Evolutionary conservation across 1,140 invertebrate species (phyloP), one percentile per base, ranked within the genome.

Genomic region (Drosophila grimshawi): DNA sequence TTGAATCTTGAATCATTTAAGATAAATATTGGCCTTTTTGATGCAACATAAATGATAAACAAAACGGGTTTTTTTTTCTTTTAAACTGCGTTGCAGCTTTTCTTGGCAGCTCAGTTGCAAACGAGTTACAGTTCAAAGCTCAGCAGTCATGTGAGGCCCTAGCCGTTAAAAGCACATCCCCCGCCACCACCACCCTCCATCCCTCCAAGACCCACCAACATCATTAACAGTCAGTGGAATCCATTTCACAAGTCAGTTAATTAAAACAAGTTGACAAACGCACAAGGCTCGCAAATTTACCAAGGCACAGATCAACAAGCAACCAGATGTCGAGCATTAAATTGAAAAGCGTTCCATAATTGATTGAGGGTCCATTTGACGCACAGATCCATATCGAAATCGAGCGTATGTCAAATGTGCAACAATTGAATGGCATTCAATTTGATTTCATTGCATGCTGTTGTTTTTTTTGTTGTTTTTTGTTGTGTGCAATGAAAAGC

Each of bases 371-470:
- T 11, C 5, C 7, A 53, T 41, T 64, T 60, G 29, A 49, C 19
- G 30, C 29, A 19, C 43, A 39, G 48, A 65, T 57, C 27, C 27
- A 45, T 30, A 51, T n/a, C 32, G 46, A 8, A 48, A 48, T 29
- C 19, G 45, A 33, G 8, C 43, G 5, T 45, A 7, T 30, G 62
- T 53, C 19, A 19, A 19, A 39, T 66, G 63, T 56, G 46, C 56
- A 68, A 61, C 52, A 82, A 80, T 82, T 82, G 80, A 83, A 80
- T 82, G 70, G 45, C 80, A 75, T 65, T 82, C 60, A 66, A 35
- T 27, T 35, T 67, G 48, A 30, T 19, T 55, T 52, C 39, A 41
- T 10, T 57, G 11, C 29, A 55, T 5, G 19, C 19, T 19, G 19
- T 19, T 32, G 30, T 30, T 8, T 19, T 10, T 32, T 2, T 51